Evolutionary conservation across 2,113 vertebrate genomes (phyloP), one percentile per base, ranked within the genome.

Genomic region (Ammospiza nelsoni): DNA sequence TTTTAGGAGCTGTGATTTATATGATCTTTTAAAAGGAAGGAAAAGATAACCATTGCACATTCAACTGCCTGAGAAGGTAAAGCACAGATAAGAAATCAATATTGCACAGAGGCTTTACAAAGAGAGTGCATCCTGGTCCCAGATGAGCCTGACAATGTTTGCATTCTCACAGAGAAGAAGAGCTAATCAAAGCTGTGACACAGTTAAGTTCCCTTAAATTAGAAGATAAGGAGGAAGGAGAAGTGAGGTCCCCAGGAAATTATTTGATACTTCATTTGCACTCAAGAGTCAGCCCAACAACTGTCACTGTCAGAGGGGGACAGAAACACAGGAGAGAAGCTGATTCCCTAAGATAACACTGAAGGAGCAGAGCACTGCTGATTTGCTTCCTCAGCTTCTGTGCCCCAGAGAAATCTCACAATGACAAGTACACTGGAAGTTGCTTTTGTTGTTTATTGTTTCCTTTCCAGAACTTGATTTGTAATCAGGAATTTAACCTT

Each of bases 181-280:
- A 94, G 89, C 83, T 97, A 96, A 96, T 97, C 94, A 96, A 96
- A 96, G 76, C 68, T 89, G 83, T 92, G 86, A 81, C 92, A 96
- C 4, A 31, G 90, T 95, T 95, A 95, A 96, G 89, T 97, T 96
- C 89, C 79, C 69, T 68, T 94, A 95, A 97, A 97, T 96, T 94
- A 94, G 92, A 95, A 95, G 91, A 95, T 95, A 96, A 97, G 89
- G 83, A 94, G 96, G 94, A 97, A 96, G 84, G 86, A 87, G 89
- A 95, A 81, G 88, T 86, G 72, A 92, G 94, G 76, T 97, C 94
- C 80, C 95, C 61, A 90, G 96, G 94, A 96, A 95, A 97, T 94
- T 63, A 87, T 86, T 86, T 89, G 88, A 84, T 90, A 78, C 90
- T 96, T 96, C 88, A 92, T 92, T 96, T 92, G 33, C 22, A 84